Conservation (phyloP, 2,113 vertebrate species). For the Engraulis encrasicolus region DNA sequence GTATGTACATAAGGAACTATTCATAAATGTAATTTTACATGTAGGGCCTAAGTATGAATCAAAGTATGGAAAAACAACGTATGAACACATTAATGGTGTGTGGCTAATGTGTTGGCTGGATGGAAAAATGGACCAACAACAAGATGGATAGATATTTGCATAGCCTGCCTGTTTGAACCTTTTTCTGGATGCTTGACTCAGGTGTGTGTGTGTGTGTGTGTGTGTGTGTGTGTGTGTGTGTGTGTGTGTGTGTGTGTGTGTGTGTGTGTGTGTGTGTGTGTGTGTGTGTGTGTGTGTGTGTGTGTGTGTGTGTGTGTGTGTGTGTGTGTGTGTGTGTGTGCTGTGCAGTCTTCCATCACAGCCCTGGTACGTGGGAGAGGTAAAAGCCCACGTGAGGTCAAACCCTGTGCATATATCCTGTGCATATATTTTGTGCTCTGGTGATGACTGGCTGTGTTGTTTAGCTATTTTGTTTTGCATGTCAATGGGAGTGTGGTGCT, state of each 20-base stretch:
- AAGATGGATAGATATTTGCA: no score
- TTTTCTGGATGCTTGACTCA: not conserved
- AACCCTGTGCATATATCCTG: no score
- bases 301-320: not conserved
- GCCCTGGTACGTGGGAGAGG: not conserved
- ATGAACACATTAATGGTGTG: no score
- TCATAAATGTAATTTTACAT: no score
- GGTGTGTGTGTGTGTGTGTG: no score
- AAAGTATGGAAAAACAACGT: no score
- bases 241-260: not conserved
- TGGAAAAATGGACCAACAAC: no score
- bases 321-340: not conserved
- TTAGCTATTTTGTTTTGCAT: constrained; percentile 1
- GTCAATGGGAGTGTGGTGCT: not conserved
- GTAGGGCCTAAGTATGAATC: no score
- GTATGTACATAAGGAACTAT: no score
- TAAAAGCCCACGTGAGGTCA: not conserved
- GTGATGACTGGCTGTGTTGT: not conserved
- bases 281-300: not conserved
- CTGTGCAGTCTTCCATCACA: not conserved
- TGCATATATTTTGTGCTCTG: not conserved
- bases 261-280: not conserved
- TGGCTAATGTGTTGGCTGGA: no score
- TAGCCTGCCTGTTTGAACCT: not conserved
- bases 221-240: no score